These are phyloP conservation scores for Temnopleurus reevesii DNA, from an alignment of 53 echinoderm and acorn worm species.

Conservation along the genomic window DNA sequence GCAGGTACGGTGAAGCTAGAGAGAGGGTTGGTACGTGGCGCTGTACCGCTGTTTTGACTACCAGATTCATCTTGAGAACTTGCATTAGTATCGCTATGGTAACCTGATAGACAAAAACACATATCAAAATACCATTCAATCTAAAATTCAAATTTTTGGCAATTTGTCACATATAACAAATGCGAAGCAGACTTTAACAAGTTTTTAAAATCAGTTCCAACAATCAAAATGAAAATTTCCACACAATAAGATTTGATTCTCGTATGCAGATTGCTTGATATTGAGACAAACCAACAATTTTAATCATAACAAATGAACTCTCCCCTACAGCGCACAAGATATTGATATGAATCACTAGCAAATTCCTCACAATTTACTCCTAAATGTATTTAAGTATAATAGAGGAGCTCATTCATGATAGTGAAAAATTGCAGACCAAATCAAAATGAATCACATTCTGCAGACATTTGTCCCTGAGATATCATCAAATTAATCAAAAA, in stretches of 20 bases:
- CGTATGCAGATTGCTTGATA: too few species aligned
- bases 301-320: too few species aligned
- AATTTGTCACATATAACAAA: too few species aligned
- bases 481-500: not conserved
- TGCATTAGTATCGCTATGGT: constrained; percentile 97
- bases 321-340: too few species aligned
- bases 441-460: not conserved
- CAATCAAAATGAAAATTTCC: too few species aligned
- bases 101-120: constrained; percentile 70
- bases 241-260: too few species aligned
- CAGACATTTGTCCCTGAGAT: not conserved
- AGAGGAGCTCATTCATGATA: not conserved
- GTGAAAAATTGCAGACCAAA: not conserved
- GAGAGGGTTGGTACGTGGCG: constrained; percentile 72
- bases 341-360: not conserved
- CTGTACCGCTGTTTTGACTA: constrained; percentile 69
- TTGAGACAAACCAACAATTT: too few species aligned
- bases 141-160: too few species aligned
- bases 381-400: not conserved
- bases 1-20: constrained; percentile 98
- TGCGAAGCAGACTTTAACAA: too few species aligned
- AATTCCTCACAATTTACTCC: not conserved
- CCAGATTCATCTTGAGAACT: constrained; percentile 88
- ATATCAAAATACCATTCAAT: too few species aligned
- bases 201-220: too few species aligned